phyloP scores from a whole-genome alignment of 1,140 invertebrate species.

The Oedothorax gibbosus region DNA sequence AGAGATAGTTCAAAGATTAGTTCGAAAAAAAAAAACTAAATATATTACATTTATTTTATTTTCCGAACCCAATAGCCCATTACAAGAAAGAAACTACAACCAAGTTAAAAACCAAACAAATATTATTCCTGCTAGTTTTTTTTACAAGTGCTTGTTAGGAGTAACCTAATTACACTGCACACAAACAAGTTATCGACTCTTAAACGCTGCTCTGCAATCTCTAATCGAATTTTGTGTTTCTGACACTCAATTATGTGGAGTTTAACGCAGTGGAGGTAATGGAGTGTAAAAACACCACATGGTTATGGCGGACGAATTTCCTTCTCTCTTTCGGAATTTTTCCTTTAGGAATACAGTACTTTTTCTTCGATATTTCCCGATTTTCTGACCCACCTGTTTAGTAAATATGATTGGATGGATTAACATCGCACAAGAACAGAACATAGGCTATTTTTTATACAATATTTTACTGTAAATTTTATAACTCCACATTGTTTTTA shows the following conservation, averaged over 20 bases:
- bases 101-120: neutral
- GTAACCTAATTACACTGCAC: slow-evolving; percentile 21
- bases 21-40: neutral
- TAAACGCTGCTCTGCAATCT: slow-evolving; percentile 5
- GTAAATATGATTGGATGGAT: no score
- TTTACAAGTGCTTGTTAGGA: slow-evolving; percentile 1
- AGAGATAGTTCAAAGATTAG: no score
- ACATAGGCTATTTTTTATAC: no score
- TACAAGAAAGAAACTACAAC: no score
- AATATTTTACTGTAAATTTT: no score
- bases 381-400: no score
- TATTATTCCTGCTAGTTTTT: neutral
- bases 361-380: no score
- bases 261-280: slow-evolving; percentile 11
- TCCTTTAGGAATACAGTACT: neutral
- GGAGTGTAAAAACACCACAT: slow-evolving; percentile 13
- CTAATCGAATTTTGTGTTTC: slow-evolving; percentile 40
- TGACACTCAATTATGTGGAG: slow-evolving; percentile 42
- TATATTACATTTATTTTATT: neutral
- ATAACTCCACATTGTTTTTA: no score
- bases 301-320: neutral
- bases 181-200: slow-evolving; percentile 23
- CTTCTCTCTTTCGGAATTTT: slow-evolving; percentile 1
- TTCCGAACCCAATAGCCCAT: no score
- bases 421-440: no score